Evolutionary conservation across 1,140 invertebrate species (phyloP), one percentile per base, ranked within the genome.

Genomic region (Schmidtea mediterranea): DNA sequence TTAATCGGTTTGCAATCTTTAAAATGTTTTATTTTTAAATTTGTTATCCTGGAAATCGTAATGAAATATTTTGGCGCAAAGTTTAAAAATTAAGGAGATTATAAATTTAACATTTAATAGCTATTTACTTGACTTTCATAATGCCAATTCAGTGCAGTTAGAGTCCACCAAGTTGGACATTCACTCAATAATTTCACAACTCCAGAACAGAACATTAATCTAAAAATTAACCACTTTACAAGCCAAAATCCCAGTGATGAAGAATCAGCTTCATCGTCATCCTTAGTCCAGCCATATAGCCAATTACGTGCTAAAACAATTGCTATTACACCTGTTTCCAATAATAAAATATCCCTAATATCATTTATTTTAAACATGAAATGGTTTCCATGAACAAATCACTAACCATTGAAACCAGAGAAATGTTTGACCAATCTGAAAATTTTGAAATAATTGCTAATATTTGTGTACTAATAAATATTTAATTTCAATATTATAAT

Each of bases 131-230:
- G 77, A 10, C 75, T 74, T 66, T 82, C 74, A 69, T 79, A 82
- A 62, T 81, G 75, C 45, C 74, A 65, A 52, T 66, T 71, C 12
- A 82, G 57, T 54, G 78, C 79, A 60, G 74, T 73, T 10, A 82
- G 70, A 53, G 70, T 72, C 79, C 79, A 82, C 79, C 79, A 82
- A 10, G 74, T 69, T 13, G 77, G 76, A 60, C 77, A 79, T 9
- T 72, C 69, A 58, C 74, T 76, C n/a, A 70, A 72, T 21, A 83
- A 64, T 62, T 82, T 83, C 0, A 76, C 72, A 22, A 79, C 69
- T 26, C 77, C 78, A 36, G 73, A 75, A 2, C 75, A 73, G 65
- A 82, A 78, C 67, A 81, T 72, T 3, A 79, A 69, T 26, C 79
- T 68, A 54, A 82, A 82, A 1, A 80, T 65, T 13, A 82, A 65